Evolutionary conservation across 2,113 vertebrate genomes (phyloP).

Genomic region (Spilogale gracilis): DNA sequence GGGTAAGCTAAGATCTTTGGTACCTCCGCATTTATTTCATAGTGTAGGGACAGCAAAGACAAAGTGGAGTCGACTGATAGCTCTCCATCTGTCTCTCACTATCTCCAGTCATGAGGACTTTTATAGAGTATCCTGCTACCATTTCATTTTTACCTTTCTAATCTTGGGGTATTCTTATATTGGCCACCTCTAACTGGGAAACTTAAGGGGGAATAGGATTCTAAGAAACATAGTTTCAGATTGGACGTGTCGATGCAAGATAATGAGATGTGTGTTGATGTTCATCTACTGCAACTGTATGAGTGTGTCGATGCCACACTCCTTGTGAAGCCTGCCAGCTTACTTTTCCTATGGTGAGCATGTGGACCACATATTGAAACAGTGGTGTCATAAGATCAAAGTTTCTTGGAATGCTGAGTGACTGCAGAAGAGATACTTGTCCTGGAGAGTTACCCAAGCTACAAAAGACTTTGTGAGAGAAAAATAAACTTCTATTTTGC

Average conservation of each 20-base stretch:
- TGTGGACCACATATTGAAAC: not conserved
- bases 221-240: not conserved
- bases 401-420: not conserved
- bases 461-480: not conserved
- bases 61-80: not conserved
- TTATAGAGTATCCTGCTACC: not conserved
- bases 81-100: not conserved
- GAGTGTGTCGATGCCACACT: not conserved
- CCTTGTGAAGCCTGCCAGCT: not conserved
- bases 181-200: not conserved
- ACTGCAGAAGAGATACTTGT: not conserved
- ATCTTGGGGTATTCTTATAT: not conserved
- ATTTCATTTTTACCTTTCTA: not conserved
- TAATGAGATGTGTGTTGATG: not conserved
- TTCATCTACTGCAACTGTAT: too few species aligned
- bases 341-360: not conserved
- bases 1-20: not conserved
- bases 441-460: not conserved
- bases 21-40: not conserved
- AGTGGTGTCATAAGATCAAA: not conserved
- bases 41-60: not conserved
- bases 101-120: not conserved
- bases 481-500: not conserved
- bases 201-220: not conserved
- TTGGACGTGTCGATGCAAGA: not conserved